These are phyloP conservation scores for Beroe forskalii DNA, from an alignment of 37 sponge, comb jelly and placozoan genomes.

Conservation along the genomic window DNA sequence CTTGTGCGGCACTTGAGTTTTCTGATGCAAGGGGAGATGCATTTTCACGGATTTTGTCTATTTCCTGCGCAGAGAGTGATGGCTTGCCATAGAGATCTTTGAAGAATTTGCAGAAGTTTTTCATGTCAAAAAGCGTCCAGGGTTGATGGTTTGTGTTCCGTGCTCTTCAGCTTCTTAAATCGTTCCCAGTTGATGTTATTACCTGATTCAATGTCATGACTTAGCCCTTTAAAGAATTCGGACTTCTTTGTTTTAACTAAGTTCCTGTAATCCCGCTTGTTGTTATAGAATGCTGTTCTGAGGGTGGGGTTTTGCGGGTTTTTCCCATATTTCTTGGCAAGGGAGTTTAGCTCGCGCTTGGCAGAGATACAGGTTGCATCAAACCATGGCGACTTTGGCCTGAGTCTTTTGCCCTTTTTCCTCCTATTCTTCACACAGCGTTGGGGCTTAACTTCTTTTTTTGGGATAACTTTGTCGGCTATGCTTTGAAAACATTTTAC, in stretches of 20 bases:
- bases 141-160: not conserved
- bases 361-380: not conserved
- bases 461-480: not conserved
- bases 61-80: too few relatives aligned
- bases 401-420: not conserved
- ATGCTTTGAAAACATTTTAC: not conserved
- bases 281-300: not conserved
- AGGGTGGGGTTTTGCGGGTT: not conserved
- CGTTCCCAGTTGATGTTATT: not conserved
- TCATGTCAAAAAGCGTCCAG: too few relatives aligned
- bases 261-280: too few relatives aligned
- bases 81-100: not conserved
- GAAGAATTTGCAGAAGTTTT: not conserved
- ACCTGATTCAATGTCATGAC: not conserved
- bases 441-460: not conserved
- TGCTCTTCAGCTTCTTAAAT: not conserved
- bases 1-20: too few relatives aligned
- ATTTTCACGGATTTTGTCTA: not conserved
- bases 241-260: too few relatives aligned
- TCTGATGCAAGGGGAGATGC: too few relatives aligned
- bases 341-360: not conserved
- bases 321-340: not conserved
- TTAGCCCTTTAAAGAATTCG: not conserved
- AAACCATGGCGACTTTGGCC: not conserved
- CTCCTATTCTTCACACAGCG: not conserved